Percentiles rank a stretch among this genome's conserved stretches.
phyloP scores from a whole-genome alignment of 1,140 invertebrate species.

The Caenorhabditis inopinata region DNA sequence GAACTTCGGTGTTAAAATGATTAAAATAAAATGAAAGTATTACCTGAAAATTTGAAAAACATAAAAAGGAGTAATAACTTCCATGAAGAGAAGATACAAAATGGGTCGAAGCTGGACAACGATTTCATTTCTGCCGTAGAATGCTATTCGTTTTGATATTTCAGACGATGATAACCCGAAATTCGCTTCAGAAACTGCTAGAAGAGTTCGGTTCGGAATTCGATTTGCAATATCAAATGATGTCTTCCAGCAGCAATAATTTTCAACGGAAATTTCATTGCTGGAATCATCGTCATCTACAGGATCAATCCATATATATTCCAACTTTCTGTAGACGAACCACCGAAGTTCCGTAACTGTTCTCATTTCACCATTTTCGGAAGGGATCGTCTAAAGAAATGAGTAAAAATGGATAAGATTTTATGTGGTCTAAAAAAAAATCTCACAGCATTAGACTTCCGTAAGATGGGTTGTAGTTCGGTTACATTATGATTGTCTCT shows the following conservation, averaged over 20 bases:
- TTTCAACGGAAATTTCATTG: not conserved
- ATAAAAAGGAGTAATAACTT: constrained; percentile 86
- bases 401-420: not conserved
- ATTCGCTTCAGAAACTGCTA: not conserved
- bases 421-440: not conserved
- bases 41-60: constrained; percentile 82
- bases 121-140: constrained; percentile 61
- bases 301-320: constrained; percentile 7
- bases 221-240: constrained; percentile 8
- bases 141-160: constrained; percentile 43
- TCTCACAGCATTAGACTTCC: not conserved
- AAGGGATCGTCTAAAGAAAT: constrained; percentile 14
- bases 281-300: not conserved
- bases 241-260: constrained; percentile 5
- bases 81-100: constrained; percentile 59
- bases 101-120: constrained; percentile 65
- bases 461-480: constrained; percentile 43
- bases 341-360: constrained; percentile 37
- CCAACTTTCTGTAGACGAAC: constrained; percentile 48
- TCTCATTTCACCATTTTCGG: constrained; percentile 39
- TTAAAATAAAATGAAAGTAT: too few species aligned
- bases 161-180: constrained; percentile 26
- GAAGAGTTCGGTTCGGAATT: not conserved
- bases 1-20: not conserved
- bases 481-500: constrained; percentile 61